Conservation (phyloP, 2,888 invertebrate genomes). For the Epinotia ramella region DNA sequence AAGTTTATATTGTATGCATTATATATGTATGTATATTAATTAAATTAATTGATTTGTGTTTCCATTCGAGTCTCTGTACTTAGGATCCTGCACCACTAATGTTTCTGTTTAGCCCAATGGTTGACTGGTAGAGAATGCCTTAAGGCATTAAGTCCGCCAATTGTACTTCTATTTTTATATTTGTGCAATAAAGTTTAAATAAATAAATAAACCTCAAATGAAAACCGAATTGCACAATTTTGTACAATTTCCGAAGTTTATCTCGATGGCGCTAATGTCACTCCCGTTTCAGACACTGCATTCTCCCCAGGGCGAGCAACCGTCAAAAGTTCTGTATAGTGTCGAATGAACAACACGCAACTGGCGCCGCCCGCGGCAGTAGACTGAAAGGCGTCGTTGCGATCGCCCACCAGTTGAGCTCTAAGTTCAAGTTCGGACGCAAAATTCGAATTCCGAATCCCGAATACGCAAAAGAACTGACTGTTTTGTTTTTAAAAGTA, state of each 20-base stretch:
- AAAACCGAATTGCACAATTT: slow-evolving; percentile 27
- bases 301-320: slow-evolving; percentile 7
- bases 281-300: slow-evolving; percentile 21
- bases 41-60: too few relatives aligned
- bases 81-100: too few relatives aligned
- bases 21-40: too few relatives aligned
- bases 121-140: too few relatives aligned
- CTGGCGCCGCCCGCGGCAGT: slow-evolving; percentile 59
- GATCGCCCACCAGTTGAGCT: slow-evolving; percentile 68
- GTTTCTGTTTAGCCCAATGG: too few relatives aligned
- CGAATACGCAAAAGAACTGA: slow-evolving; percentile 36
- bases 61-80: too few relatives aligned
- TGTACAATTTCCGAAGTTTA: slow-evolving; percentile 33
- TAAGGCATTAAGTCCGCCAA: too few relatives aligned
- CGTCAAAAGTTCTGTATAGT: slow-evolving; percentile 21
- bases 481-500: slow-evolving; percentile 15
- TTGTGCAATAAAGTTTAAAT: too few relatives aligned
- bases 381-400: slow-evolving; percentile 65
- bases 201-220: too few relatives aligned
- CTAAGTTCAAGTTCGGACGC: slow-evolving; percentile 61
- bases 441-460: slow-evolving; percentile 48
- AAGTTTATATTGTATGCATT: too few relatives aligned
- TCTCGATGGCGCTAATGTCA: slow-evolving; percentile 14
- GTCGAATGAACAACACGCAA: slow-evolving; percentile 20
- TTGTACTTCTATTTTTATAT: too few relatives aligned